Evolutionary conservation across 2,113 vertebrate species (phyloP).

Genomic region (Pipa parva): DNA sequence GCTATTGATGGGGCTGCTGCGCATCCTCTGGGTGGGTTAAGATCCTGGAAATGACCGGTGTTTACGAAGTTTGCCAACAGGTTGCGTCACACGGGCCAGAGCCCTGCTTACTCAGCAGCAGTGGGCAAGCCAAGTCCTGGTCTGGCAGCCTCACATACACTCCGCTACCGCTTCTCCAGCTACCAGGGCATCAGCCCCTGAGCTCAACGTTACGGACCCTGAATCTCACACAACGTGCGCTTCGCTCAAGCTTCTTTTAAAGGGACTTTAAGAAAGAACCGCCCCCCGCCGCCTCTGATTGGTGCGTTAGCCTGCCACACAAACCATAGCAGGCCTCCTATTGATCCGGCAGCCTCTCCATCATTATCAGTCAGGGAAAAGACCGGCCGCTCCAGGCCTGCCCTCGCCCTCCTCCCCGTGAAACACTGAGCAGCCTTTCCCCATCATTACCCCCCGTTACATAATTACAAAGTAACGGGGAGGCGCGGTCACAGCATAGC

Average conservation of each 20-base stretch:
- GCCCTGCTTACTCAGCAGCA: too few species aligned
- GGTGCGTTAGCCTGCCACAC: background rate
- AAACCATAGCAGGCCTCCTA: background rate
- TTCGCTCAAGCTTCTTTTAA: constrained; percentile 15
- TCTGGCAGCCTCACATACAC: too few species aligned
- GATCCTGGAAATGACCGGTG: background rate
- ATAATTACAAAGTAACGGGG: background rate
- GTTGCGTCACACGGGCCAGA: constrained; percentile 2
- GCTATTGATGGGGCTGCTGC: too few species aligned
- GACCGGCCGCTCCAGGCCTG: background rate
- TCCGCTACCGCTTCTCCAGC: too few species aligned
- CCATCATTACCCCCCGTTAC: background rate
- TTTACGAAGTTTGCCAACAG: background rate
- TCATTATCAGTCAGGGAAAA: constrained; percentile 8
- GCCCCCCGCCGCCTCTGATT: background rate
- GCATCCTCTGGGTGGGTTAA: background rate
- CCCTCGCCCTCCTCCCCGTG: background rate
- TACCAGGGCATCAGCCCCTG: too few species aligned
- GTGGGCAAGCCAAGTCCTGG: too few species aligned
- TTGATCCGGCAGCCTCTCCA: constrained; percentile 1
- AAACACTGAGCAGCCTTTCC: constrained; percentile 1
- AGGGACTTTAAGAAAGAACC: constrained; percentile 10
- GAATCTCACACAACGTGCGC: too few species aligned
- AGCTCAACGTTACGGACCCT: too few species aligned
- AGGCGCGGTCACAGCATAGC: background rate